phyloP scores from a whole-genome alignment of 2,888 invertebrate species.

The Machimus atricapillus region DNA sequence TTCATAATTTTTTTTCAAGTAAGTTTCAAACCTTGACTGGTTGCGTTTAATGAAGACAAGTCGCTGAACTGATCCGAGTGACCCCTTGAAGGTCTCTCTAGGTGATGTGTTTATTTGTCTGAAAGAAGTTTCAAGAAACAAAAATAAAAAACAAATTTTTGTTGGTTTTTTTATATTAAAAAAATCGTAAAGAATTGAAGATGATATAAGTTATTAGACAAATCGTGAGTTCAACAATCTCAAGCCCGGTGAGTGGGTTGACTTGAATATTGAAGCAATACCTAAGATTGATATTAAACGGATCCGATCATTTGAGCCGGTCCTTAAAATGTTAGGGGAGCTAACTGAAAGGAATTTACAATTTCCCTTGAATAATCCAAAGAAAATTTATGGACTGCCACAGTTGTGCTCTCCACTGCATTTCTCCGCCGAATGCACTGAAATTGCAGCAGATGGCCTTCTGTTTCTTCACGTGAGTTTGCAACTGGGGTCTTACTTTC shows the following conservation, averaged over 20 bases:
- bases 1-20: constrained; percentile 20
- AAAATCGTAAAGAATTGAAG: background rate
- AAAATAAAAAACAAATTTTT: constrained; percentile 25
- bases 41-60: constrained; percentile 47
- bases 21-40: constrained; percentile 47
- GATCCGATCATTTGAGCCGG: background rate
- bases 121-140: constrained; percentile 46
- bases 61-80: constrained; percentile 46
- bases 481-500: constrained; percentile 14
- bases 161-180: background rate
- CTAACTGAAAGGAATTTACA: background rate
- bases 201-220: background rate
- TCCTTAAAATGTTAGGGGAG: background rate
- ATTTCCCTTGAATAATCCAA: background rate
- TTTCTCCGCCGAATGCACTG: background rate
- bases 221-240: background rate
- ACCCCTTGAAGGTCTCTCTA: constrained; percentile 43
- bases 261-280: background rate
- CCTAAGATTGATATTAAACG: background rate
- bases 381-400: background rate
- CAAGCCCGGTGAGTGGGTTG: background rate
- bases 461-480: background rate
- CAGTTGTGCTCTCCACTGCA: background rate
- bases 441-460: background rate
- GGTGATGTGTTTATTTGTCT: constrained; percentile 46